A percentile compares a stretch with the other conserved stretches of the same genome.
phyloP scores from a whole-genome alignment of 2,888 invertebrate species.

The Tortricodes alternella region DNA sequence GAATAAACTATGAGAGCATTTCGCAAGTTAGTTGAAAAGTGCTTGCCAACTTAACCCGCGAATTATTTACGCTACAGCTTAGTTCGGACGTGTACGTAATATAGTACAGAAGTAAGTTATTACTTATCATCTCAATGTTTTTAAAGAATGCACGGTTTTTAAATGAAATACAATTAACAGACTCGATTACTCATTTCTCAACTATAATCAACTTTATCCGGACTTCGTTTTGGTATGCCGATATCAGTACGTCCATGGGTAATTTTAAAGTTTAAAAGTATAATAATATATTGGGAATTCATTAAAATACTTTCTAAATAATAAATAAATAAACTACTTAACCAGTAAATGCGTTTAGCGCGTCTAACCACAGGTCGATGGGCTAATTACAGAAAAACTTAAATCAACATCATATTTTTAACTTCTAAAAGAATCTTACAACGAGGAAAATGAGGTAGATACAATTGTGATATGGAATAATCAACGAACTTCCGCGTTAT shows the following conservation, averaged over 20 bases:
- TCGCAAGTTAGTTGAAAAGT: too few relatives aligned
- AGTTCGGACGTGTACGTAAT: too few relatives aligned
- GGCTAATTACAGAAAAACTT: slow-evolving; percentile 50
- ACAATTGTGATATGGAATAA: slow-evolving; percentile 79
- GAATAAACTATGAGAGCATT: too few relatives aligned
- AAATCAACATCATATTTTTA: slow-evolving; percentile 59
- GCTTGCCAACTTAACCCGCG: too few relatives aligned
- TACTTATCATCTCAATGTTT: too few relatives aligned
- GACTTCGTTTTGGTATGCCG: neutral
- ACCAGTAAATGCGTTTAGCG: slow-evolving; percentile 43
- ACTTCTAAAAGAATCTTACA: slow-evolving; percentile 72
- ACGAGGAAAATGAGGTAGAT: slow-evolving; percentile 81
- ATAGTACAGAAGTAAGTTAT: too few relatives aligned
- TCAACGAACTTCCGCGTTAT: slow-evolving; percentile 44
- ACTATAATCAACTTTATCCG: too few relatives aligned
- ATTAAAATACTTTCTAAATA: slow-evolving; percentile 19
- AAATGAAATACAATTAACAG: too few relatives aligned
- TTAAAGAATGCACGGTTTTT: too few relatives aligned
- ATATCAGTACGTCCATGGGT: neutral
- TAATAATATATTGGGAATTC: slow-evolving; percentile 4
- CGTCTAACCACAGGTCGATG: slow-evolving; percentile 50
- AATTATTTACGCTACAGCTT: too few relatives aligned
- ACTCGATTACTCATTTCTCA: too few relatives aligned
- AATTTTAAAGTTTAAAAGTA: neutral
- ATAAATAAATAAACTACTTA: slow-evolving; percentile 56